Evolutionary conservation across 1,140 invertebrate genomes (phyloP).

Genomic region (Drosophila punjabiensis): DNA sequence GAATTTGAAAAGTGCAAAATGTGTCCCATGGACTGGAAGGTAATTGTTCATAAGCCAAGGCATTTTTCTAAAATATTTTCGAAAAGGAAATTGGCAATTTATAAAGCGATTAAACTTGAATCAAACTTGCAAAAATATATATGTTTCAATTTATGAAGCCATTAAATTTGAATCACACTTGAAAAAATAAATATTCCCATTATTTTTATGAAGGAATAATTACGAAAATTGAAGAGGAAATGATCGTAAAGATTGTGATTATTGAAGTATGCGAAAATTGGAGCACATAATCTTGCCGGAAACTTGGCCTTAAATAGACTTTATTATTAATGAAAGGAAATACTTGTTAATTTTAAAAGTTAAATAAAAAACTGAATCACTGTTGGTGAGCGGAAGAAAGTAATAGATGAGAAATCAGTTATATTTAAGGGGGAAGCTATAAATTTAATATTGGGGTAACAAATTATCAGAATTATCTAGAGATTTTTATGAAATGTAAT

Average conservation of each 20-base stretch:
- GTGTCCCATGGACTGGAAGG: conserved; percentile 8
- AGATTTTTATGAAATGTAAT: neutral
- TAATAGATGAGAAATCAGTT: neutral
- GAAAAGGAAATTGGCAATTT: conserved; percentile 30
- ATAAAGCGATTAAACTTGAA: conserved; percentile 8
- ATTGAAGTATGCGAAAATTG: neutral
- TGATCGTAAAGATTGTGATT: neutral
- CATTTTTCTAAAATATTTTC: neutral
- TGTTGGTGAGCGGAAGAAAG: neutral
- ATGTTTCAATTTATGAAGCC: neutral
- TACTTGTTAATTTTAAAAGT: neutral
- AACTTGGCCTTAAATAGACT: neutral
- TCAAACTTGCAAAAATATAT: neutral
- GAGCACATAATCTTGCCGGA: neutral
- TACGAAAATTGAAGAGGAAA: conserved; percentile 2
- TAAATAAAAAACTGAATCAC: neutral
- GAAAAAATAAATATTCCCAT: too few relatives aligned
- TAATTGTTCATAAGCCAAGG: neutral
- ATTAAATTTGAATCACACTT: conserved; percentile 27
- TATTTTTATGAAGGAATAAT: neutral
- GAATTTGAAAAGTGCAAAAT: conserved; percentile 7
- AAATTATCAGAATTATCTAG: neutral
- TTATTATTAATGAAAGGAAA: neutral
- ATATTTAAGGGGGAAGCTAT: neutral
- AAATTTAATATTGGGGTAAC: too few relatives aligned